Conservation (phyloP, 2,797 vertebrate genomes). For the Coregonus suidteri region DNA sequence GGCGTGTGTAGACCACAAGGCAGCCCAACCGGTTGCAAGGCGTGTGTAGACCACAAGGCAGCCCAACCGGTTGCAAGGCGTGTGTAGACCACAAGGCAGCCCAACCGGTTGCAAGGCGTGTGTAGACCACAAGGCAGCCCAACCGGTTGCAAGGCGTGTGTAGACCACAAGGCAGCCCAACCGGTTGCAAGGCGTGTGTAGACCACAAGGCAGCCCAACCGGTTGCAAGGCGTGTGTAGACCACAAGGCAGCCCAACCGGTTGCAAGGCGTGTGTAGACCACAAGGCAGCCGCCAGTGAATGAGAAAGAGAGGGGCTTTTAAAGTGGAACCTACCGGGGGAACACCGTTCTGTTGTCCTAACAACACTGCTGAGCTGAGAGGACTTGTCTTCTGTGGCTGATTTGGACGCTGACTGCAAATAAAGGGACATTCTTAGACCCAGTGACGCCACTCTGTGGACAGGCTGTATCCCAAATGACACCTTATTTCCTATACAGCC, state of each 20-base stretch:
- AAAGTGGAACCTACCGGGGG: conserved; percentile 84
- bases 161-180: no score
- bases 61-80: neutral
- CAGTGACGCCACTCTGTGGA: conserved; percentile 78
- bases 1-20: conserved; percentile 45
- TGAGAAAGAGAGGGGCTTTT: conserved; percentile 82
- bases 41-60: conserved; percentile 45
- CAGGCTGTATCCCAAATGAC: neutral
- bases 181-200: no score
- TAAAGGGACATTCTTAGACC: conserved; percentile 82
- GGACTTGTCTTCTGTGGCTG: no score
- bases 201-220: no score
- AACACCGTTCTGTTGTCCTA: conserved; percentile 85
- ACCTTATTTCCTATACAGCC: neutral
- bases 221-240: no score
- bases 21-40: neutral
- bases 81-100: conserved; percentile 45
- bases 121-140: conserved; percentile 44
- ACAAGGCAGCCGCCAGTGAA: conserved; percentile 75
- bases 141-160: neutral
- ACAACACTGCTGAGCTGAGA: conserved; percentile 83
- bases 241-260: no score
- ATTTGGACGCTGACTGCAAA: conserved; percentile 82
- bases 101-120: neutral
- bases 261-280: no score